Conservation (phyloP, 2,113 vertebrate genomes). For the Myodes glareolus region DNA sequence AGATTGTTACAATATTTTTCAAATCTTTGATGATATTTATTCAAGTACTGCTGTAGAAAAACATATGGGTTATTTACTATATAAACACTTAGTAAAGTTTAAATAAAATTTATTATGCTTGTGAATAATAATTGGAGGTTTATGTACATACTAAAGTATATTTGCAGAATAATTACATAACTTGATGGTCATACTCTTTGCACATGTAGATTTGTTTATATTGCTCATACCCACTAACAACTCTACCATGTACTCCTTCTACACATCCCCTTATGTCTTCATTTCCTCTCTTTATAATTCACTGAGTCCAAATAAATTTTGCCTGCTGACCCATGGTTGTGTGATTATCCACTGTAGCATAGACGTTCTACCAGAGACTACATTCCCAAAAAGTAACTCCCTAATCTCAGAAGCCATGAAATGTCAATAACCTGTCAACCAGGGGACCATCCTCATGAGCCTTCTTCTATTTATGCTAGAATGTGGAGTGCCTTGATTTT, state of each 20-base stretch:
- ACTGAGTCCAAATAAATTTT: not conserved
- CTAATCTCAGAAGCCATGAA: not conserved
- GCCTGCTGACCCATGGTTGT: not conserved
- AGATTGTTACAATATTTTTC: not conserved
- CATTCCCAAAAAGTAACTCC: not conserved
- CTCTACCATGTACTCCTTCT: not conserved
- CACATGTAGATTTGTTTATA: not conserved
- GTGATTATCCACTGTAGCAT: not conserved
- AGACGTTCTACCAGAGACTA: not conserved
- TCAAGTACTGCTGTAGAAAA: not conserved
- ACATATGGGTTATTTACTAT: not conserved
- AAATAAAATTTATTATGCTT: slow-evolving; percentile 16
- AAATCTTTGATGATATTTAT: slow-evolving; percentile 10
- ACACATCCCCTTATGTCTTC: not conserved
- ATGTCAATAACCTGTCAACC: not conserved
- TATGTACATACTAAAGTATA: not conserved
- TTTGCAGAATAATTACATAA: slow-evolving; percentile 36
- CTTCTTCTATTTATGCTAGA: not conserved
- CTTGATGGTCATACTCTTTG: not conserved
- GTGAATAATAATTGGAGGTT: not conserved
- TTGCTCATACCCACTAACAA: not conserved
- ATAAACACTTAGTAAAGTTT: slow-evolving; percentile 35
- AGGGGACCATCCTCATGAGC: not conserved
- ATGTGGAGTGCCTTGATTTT: not conserved
- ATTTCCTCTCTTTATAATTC: not conserved